Percentiles rank a stretch among this genome's conserved stretches.
These are phyloP conservation scores for Neodiprion fabricii DNA, from an alignment of 1,140 invertebrate genomes.

Conservation along the genomic window DNA sequence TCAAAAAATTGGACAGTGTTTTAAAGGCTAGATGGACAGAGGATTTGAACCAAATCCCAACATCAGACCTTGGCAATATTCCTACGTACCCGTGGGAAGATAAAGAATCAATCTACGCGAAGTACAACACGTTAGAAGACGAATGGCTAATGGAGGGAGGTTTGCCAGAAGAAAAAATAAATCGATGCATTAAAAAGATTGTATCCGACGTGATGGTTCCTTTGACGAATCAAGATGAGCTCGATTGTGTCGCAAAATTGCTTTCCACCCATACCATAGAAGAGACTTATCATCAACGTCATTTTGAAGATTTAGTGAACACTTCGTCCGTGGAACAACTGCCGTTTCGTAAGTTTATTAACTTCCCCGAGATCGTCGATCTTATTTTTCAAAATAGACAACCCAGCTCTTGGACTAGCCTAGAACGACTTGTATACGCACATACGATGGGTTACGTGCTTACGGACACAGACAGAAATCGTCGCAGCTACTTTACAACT, in stretches of 20 bases:
- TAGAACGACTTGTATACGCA: not conserved
- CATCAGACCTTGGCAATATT: not conserved
- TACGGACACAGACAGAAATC: not conserved
- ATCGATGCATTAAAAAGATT: not conserved
- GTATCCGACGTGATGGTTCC: not conserved
- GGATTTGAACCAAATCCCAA: not conserved
- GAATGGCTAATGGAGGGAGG: constrained; percentile 1
- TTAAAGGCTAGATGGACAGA: not conserved
- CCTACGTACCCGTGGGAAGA: not conserved
- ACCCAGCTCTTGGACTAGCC: not conserved
- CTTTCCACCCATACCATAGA: not conserved
- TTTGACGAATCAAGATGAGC: not conserved
- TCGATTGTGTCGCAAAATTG: not conserved
- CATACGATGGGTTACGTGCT: not conserved
- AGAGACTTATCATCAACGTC: not conserved
- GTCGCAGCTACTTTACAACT: not conserved
- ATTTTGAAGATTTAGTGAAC: not conserved
- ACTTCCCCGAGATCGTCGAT: not conserved
- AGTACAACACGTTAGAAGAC: constrained; percentile 1
- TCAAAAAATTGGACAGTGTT: not conserved
- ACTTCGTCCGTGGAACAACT: not conserved
- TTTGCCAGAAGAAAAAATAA: not conserved
- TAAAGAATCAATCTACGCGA: not conserved
- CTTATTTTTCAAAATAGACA: not conserved
- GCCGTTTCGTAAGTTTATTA: not conserved